Evolutionary conservation across 2,888 invertebrate species (phyloP).

Genomic region (Agrenia bidenticulata): DNA sequence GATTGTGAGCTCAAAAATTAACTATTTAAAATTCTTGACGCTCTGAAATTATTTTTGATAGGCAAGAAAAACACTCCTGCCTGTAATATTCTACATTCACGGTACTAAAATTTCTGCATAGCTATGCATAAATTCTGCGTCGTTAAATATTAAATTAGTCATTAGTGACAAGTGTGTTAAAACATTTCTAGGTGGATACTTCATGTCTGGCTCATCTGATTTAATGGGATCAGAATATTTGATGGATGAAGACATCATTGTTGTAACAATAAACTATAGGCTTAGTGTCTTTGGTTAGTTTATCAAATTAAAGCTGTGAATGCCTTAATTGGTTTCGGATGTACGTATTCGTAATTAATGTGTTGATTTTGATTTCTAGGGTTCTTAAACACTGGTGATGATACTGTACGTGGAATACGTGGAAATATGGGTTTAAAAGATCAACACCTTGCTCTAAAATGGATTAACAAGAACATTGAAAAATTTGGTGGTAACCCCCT

Average conservation of each 20-base stretch:
- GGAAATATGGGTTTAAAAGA: slow-evolving; percentile 40
- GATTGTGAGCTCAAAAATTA: too few relatives aligned
- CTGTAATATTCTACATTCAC: slow-evolving; percentile 41
- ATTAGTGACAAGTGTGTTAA: slow-evolving; percentile 63
- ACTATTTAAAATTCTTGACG: too few relatives aligned
- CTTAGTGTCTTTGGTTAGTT: slow-evolving; percentile 12
- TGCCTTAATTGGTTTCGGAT: neutral
- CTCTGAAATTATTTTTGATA: neutral
- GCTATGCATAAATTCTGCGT: too few relatives aligned
- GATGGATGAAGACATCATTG: slow-evolving; percentile 57
- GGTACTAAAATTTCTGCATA: slow-evolving; percentile 19
- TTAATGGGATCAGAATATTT: slow-evolving; percentile 60
- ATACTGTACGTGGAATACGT: neutral
- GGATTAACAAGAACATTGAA: slow-evolving; percentile 29
- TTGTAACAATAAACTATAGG: slow-evolving; percentile 43
- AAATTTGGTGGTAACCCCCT: slow-evolving; percentile 34
- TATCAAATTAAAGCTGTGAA: neutral
- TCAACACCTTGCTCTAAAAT: slow-evolving; percentile 32
- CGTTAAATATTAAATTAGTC: too few relatives aligned
- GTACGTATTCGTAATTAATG: neutral
- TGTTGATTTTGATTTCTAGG: slow-evolving; percentile 20
- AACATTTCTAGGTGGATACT: slow-evolving; percentile 61
- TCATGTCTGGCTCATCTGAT: slow-evolving; percentile 59
- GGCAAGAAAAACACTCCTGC: slow-evolving; percentile 20
- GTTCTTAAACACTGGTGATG: slow-evolving; percentile 40